Conservation (phyloP, 2,797 vertebrate species). For the Discoglossus pictus region DNA sequence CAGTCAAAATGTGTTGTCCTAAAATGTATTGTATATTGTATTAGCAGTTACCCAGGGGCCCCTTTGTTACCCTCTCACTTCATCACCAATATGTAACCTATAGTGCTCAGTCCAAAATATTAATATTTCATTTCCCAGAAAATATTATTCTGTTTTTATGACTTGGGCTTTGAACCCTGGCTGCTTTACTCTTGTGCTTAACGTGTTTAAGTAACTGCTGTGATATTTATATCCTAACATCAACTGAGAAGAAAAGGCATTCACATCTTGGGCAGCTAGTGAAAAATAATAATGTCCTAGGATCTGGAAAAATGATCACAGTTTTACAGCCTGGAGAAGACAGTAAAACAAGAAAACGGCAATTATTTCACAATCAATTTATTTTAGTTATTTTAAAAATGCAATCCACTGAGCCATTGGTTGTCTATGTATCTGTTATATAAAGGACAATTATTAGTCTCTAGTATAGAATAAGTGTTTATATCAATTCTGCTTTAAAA, state of each 20-base stretch:
- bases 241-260: constrained; percentile 31
- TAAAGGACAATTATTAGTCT: too few relatives aligned
- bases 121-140: constrained; percentile 34
- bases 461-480: too few relatives aligned
- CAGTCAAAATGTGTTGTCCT: too few relatives aligned
- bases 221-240: constrained; percentile 6
- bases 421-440: too few relatives aligned
- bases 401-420: too few relatives aligned
- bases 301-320: constrained; percentile 37
- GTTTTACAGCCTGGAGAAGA: constrained; percentile 21
- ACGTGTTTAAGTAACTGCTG: constrained; percentile 29
- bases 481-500: too few relatives aligned
- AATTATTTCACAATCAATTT: constrained; percentile 35
- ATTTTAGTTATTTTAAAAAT: constrained; percentile 2
- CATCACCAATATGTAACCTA: not conserved
- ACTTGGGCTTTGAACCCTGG: constrained; percentile 17
- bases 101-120: not conserved
- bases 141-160: constrained; percentile 43
- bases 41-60: not conserved
- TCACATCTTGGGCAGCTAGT: not conserved
- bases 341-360: constrained; percentile 34
- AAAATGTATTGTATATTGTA: too few relatives aligned
- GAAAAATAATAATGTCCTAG: constrained; percentile 12
- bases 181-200: not conserved
- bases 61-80: too few relatives aligned